phyloP scores from a whole-genome alignment of 1,140 invertebrate species.

The Piezodorus guildinii region DNA sequence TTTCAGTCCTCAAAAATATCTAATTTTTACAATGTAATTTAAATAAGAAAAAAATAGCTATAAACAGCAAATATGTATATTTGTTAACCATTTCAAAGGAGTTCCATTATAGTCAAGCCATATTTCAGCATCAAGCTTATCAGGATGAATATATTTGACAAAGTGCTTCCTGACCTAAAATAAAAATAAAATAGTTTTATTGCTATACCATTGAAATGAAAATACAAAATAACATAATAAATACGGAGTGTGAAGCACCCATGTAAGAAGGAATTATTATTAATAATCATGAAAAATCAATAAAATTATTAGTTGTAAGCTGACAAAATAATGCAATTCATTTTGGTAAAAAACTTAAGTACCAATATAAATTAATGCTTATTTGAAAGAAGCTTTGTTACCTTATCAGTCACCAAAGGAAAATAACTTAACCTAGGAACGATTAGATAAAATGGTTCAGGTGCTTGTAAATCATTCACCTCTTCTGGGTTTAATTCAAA shows the following conservation, averaged over 20 bases:
- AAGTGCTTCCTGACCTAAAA: constrained; percentile 81
- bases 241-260: too few species aligned
- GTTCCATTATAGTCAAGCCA: constrained; percentile 91
- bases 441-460: constrained; percentile 89
- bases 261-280: too few species aligned
- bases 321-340: too few species aligned
- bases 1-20: too few species aligned
- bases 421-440: constrained; percentile 91
- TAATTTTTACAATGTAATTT: too few species aligned
- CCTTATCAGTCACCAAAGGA: constrained; percentile 90
- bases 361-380: too few species aligned
- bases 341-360: too few species aligned
- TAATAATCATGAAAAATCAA: too few species aligned
- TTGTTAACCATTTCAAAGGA: constrained; percentile 71
- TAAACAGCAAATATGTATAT: not conserved
- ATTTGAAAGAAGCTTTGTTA: constrained; percentile 32
- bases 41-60: too few species aligned
- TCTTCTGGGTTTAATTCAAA: constrained; percentile 81
- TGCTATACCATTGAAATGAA: too few species aligned
- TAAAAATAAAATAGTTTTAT: not conserved
- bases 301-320: too few species aligned
- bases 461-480: constrained; percentile 71
- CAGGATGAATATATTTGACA: constrained; percentile 63
- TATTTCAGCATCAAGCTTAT: constrained; percentile 76
- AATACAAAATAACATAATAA: too few species aligned